Conservation (phyloP, 2,797 vertebrate species). For the Apodemus agrarius region DNA sequence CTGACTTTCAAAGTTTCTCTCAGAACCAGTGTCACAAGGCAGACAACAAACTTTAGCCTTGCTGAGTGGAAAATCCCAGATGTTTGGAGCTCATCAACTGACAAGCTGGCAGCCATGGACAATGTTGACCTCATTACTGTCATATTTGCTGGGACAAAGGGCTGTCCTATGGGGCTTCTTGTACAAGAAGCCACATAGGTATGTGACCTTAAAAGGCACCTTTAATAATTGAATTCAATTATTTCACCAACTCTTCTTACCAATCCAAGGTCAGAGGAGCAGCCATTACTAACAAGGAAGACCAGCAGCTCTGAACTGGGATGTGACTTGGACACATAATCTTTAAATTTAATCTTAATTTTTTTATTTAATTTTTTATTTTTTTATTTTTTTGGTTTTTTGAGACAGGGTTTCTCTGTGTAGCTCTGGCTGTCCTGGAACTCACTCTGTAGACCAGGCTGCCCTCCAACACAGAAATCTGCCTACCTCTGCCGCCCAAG, state of each 20-base stretch:
- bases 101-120: background rate
- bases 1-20: slow-evolving; percentile 32
- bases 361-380: too few relatives aligned
- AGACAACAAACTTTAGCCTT: slow-evolving; percentile 37
- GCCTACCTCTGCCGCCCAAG: background rate
- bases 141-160: background rate
- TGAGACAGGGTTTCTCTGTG: background rate
- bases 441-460: background rate
- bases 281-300: background rate
- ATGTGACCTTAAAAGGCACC: background rate
- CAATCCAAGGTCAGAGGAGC: background rate
- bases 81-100: slow-evolving; percentile 23
- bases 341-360: background rate
- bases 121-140: background rate
- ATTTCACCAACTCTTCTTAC: background rate
- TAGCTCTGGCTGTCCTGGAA: background rate
- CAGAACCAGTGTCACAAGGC: background rate
- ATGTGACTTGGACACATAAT: background rate
- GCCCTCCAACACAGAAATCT: background rate
- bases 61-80: slow-evolving; percentile 58
- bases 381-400: accelerated
- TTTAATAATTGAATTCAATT: background rate
- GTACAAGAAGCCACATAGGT: background rate
- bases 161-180: background rate
- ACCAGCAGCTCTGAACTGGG: background rate